Conservation (phyloP, 2,113 vertebrate genomes). For the Scolopax mira region DNA sequence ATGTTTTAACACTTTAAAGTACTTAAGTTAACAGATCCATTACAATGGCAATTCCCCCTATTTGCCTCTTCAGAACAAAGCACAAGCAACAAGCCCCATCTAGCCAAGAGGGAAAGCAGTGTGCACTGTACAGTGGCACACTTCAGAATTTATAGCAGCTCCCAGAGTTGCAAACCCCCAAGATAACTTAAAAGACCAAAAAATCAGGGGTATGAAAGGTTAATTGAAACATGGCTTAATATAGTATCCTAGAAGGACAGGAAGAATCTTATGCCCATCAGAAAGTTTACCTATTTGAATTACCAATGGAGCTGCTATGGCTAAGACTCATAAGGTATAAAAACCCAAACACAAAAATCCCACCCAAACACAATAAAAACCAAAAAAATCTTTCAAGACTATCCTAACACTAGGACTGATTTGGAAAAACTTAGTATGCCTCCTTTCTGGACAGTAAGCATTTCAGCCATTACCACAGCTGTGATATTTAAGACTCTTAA, state of each 20-base stretch:
- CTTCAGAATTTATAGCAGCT: neutral
- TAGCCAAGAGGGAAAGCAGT: neutral
- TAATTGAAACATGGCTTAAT: neutral
- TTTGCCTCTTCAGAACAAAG: neutral
- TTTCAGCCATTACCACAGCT: neutral
- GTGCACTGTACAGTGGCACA: fast-evolving
- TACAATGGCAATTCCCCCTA: neutral
- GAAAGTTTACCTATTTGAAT: neutral
- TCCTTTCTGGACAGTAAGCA: neutral
- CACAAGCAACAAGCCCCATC: neutral
- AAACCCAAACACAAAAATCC: neutral
- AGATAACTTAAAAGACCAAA: neutral
- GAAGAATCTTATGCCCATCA: neutral
- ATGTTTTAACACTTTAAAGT: fast-evolving
- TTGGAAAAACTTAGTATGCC: neutral
- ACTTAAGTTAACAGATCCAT: neutral
- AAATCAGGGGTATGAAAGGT: neutral
- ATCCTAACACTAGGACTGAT: neutral
- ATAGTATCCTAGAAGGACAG: neutral
- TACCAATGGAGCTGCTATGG: neutral
- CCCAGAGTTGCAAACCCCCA: neutral
- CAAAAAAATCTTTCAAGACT: neutral
- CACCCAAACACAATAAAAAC: neutral
- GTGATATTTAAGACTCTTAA: too few species aligned
- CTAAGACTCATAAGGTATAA: neutral